Base-by-base conservation (phyloP, 2,888 invertebrate species). In the Caenorhabditis sp. region DNA sequence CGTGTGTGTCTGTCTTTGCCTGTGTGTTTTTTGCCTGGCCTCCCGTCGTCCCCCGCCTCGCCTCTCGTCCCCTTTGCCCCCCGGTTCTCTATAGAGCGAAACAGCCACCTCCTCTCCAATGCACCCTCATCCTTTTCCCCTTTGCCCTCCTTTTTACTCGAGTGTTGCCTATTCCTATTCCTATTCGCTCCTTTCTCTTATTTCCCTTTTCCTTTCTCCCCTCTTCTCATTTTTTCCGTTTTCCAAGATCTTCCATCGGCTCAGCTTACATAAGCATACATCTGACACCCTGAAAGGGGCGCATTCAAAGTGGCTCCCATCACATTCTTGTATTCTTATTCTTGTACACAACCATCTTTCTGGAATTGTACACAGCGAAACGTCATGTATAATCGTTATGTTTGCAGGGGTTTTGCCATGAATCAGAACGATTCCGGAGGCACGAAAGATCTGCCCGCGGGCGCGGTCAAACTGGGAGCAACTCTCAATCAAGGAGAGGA, bases 401-500 rank as follows among this genome's bases (percentile, higher is more conserved):
- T n/a, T 52, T 52, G 22, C 52, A 52, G 52, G 35, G 22, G 32
- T 52, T 27, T 13, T 26, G 17, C 11, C 46, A 59, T 59, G 59
- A 45, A 46, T 24, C 59, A 45, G 22, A 17, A 15, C 35, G 45
- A 45, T 1, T 1, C 27, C 3, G 32, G 20, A n/a, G 59, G 15
- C 22, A 9, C 17, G 1, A 27, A 20, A 17, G 41, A 30, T 15
- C 7, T 11, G 15, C 3, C 20, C 13, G 9, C 56, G n/a, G n/a
- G n/a, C n/a, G n/a, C n/a, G n/a, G 70, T 43, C 17, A 70, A 70
- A 27, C 46, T 70, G 0, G 70, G 70, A 53, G 70, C 70, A 9
- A 59, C 59, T 6, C 53, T 59, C 15, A 70, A 70, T 30, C 70
- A 70, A 27, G 70, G 70, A 53, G 71, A 76, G 11, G 76, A 76